Percentiles rank a stretch among this genome's conserved stretches.
phyloP scores from a whole-genome alignment of 2,888 invertebrate genomes.

The Cerastoderma edule region DNA sequence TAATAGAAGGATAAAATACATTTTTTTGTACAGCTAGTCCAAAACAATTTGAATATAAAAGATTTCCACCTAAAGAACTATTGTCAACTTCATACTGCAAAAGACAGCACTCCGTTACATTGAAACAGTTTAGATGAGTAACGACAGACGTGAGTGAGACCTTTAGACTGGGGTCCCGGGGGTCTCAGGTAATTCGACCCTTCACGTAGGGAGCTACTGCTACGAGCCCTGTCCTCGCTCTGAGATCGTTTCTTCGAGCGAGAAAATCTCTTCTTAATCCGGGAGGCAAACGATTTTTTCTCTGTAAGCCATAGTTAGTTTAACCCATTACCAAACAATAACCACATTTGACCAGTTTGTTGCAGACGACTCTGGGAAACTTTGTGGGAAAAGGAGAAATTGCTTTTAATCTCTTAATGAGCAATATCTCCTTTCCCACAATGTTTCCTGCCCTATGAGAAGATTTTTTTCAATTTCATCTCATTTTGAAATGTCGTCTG shows the following conservation, averaged over 20 bases:
- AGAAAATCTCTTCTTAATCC: constrained; percentile 77
- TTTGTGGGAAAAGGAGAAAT: too few species aligned
- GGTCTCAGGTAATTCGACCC: constrained; percentile 74
- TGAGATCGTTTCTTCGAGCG: constrained; percentile 77
- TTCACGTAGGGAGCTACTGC: constrained; percentile 71
- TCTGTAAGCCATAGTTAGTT: constrained; percentile 68
- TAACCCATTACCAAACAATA: too few species aligned
- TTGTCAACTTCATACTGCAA: constrained; percentile 23
- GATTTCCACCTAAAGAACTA: constrained; percentile 26
- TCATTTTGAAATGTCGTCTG: too few species aligned
- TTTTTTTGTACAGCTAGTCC: background rate
- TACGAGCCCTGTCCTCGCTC: constrained; percentile 74
- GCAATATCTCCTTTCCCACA: too few species aligned
- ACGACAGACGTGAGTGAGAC: constrained; percentile 50
- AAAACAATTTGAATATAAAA: constrained; percentile 19
- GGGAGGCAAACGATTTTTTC: constrained; percentile 76
- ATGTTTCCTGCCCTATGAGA: too few species aligned
- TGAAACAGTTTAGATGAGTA: constrained; percentile 30
- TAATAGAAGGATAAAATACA: constrained; percentile 1
- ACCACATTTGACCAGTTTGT: too few species aligned
- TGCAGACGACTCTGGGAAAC: too few species aligned
- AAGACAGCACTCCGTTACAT: constrained; percentile 26
- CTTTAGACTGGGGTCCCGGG: constrained; percentile 77
- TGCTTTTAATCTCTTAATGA: too few species aligned
- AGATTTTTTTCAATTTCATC: too few species aligned